phyloP scores from a whole-genome alignment of 2,797 vertebrate genomes.

The Protosalanx chinensis region DNA sequence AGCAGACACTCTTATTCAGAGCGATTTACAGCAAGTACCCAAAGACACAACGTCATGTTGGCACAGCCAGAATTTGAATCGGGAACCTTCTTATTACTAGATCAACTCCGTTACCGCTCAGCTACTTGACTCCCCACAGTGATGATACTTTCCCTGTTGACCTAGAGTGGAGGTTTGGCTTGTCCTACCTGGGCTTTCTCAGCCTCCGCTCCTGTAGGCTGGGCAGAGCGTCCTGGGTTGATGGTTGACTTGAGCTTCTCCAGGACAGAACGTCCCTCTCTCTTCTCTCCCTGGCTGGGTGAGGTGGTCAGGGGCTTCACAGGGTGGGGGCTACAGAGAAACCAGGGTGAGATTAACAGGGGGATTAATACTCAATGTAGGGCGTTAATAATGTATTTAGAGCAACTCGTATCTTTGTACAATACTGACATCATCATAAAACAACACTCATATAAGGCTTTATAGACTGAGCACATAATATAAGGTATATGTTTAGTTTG shows the following conservation, averaged over 20 bases:
- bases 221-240: slow-evolving; percentile 65
- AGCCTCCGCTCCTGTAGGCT: slow-evolving; percentile 64
- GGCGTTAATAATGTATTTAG: neutral
- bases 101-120: too few species aligned
- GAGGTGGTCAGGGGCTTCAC: slow-evolving; percentile 86
- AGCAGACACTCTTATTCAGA: too few species aligned
- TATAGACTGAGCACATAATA: neutral
- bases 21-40: too few species aligned
- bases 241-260: slow-evolving; percentile 84
- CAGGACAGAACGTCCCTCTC: slow-evolving; percentile 78
- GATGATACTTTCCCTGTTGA: neutral
- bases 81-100: too few species aligned
- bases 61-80: too few species aligned
- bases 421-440: neutral
- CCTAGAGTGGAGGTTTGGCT: neutral
- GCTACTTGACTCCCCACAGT: too few species aligned
- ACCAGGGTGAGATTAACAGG: slow-evolving; percentile 27
- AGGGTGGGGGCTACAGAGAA: slow-evolving; percentile 81
- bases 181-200: slow-evolving; percentile 69
- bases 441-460: neutral
- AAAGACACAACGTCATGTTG: too few species aligned
- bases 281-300: slow-evolving; percentile 72
- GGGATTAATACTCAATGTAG: neutral
- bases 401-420: neutral
- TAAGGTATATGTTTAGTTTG: neutral